Conservation (phyloP, 2,888 invertebrate species). For the Xiphydria camelus region DNA sequence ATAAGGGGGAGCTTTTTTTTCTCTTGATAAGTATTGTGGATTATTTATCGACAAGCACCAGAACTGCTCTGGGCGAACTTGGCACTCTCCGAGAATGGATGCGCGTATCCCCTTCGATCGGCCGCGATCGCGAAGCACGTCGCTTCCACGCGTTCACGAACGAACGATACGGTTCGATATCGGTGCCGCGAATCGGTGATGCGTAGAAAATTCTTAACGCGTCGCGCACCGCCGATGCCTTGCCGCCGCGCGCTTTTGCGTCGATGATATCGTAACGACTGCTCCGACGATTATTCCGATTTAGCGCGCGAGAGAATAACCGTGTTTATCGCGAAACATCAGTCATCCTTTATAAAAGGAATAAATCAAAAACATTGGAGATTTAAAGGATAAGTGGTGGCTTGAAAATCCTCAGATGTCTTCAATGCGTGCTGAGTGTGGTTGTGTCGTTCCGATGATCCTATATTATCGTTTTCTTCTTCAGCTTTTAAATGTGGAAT, state of each 20-base stretch:
- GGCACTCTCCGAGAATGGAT: conserved; percentile 33
- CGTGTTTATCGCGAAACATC: conserved; percentile 46
- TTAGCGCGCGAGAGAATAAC: conserved; percentile 43
- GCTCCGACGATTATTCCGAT: conserved; percentile 44
- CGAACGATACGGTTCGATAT: conserved; percentile 44
- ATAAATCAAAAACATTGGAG: conserved; percentile 49
- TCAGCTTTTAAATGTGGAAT: conserved; percentile 54
- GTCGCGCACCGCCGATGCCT: conserved; percentile 46
- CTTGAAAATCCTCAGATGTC: conserved; percentile 82
- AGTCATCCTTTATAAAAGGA: conserved; percentile 50
- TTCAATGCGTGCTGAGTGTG: conserved; percentile 87
- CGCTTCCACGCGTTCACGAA: conserved; percentile 36
- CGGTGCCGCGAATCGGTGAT: conserved; percentile 35
- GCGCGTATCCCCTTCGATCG: conserved; percentile 22
- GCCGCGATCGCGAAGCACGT: conserved; percentile 31
- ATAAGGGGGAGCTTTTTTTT: too few species aligned
- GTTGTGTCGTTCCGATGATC: conserved; percentile 61
- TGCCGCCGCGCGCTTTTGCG: conserved; percentile 35
- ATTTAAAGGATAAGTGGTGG: conserved; percentile 56
- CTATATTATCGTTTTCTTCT: conserved; percentile 47
- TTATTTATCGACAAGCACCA: conserved; percentile 37
- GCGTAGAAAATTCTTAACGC: conserved; percentile 49
- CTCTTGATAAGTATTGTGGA: conserved; percentile 31
- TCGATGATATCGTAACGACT: conserved; percentile 35
- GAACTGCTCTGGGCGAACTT: conserved; percentile 30